Base-by-base conservation (phyloP, 30 jellyfish, hydroid and myxozoan genomes). In the Hydractinia symbiolongicarpus region DNA sequence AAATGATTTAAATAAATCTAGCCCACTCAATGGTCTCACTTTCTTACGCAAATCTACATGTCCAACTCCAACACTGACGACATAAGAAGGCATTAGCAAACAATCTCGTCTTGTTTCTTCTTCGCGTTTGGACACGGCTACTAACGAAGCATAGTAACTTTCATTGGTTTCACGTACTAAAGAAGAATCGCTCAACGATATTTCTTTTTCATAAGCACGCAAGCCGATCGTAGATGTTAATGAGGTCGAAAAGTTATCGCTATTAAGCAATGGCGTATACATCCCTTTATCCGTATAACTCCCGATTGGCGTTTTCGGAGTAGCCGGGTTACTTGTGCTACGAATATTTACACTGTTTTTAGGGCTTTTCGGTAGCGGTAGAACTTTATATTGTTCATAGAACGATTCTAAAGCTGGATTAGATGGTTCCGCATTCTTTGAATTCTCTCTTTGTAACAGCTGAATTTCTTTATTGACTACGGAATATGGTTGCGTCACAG, bases 31-130 rank as follows among this genome's bases (percentile, higher is more conserved):
- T 51, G 9, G 74, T 51, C 40, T 64, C 74, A n/a, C 74, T 44
- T 64, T 64, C 74, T 86, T 81, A 21, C 95, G 64, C 54, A 90
- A 67, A 72, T 90, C 97, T 21, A 86, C 68, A 61, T 85, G 95
- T 1, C 97, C 97, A 4, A 83, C 56, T 7, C 97, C 97, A 55
- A 90, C 86, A 52, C 94, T 85, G 14, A 90, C 95, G 56, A 90
- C 92, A 77, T 90, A 90, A 81, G 74, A 54, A 9, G 97, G 97
- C 54, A 77, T 61, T 86, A 90, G 60, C 60, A 90, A 77, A 62
- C 66, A 66, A 5, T 82, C 96, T 77, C 71, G 69, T 51, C 90
- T 66, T 51, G 67, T 55, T 50, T 85, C 89, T 9, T 53, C 82
- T 67, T 86, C 96, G 30, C 77, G 80, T 15, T 85, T 81, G 17